Percentiles rank a stretch among this genome's conserved stretches.
These are phyloP conservation scores for Oreohelix idahoensis DNA, from an alignment of 1,140 invertebrate species.

Conservation along the genomic window DNA sequence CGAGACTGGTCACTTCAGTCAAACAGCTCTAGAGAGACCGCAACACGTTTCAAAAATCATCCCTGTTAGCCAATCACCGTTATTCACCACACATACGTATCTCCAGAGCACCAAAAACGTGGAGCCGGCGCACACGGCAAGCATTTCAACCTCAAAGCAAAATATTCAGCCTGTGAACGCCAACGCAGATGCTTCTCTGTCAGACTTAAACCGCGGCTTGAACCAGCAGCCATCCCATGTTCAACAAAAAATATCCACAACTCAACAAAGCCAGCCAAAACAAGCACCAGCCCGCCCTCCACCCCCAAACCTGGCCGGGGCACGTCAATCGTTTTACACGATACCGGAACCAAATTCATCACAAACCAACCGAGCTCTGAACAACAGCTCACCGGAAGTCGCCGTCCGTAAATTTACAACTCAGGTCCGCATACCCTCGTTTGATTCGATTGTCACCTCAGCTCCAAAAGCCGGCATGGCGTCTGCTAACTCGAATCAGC, in stretches of 20 bases:
- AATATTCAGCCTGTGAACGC: background rate
- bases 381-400: constrained; percentile 46
- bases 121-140: background rate
- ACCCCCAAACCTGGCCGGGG: constrained; percentile 10
- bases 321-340: constrained; percentile 36
- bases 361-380: constrained; percentile 16
- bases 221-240: background rate
- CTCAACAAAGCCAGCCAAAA: background rate
- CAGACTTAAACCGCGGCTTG: background rate
- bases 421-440: constrained; percentile 42
- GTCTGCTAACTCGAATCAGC: background rate
- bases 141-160: background rate
- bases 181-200: background rate
- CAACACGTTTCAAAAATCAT: background rate
- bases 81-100: background rate
- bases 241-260: background rate
- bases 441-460: constrained; percentile 41
- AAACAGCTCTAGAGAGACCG: background rate
- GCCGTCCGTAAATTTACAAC: constrained; percentile 27
- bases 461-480: background rate
- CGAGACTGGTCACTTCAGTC: background rate
- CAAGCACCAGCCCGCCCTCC: constrained; percentile 23
- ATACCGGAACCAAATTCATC: constrained; percentile 35
- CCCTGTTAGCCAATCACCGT: background rate
- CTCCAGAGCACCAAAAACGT: background rate